These are phyloP conservation scores for Peromyscus attwateri DNA, from an alignment of 2,797 vertebrate genomes.

Conservation along the genomic window DNA sequence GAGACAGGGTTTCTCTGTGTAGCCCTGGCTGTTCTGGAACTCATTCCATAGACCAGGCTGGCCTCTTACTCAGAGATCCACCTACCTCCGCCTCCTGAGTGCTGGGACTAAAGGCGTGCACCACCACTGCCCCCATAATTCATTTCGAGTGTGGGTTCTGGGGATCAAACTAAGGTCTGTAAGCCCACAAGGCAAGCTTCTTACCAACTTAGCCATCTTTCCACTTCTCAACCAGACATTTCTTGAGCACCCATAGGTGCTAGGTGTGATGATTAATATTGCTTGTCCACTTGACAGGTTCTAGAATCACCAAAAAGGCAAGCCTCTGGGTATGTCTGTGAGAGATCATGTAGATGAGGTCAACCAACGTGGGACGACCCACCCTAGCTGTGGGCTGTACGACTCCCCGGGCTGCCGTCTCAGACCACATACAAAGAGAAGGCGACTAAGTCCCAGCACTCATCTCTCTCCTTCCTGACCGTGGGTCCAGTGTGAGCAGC, in stretches of 20 bases:
- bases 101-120: background rate
- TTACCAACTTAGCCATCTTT: background rate
- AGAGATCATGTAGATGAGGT: background rate
- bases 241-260: rapidly evolving
- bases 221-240: background rate
- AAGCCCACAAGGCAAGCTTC: background rate
- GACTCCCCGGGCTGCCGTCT: background rate
- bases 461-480: background rate
- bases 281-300: background rate
- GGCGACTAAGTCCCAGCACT: background rate
- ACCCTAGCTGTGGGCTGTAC: background rate
- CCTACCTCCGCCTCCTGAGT: background rate
- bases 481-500: background rate
- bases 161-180: background rate
- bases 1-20: background rate
- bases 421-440: background rate
- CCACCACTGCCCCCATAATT: background rate
- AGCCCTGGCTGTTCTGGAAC: background rate
- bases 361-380: background rate
- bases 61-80: background rate
- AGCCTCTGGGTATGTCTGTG: background rate
- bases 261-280: background rate
- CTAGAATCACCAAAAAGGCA: background rate
- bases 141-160: background rate
- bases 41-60: background rate